These are phyloP conservation scores for Lichenostomus cassidix DNA, from an alignment of 2,113 vertebrate species.

Conservation along the genomic window DNA sequence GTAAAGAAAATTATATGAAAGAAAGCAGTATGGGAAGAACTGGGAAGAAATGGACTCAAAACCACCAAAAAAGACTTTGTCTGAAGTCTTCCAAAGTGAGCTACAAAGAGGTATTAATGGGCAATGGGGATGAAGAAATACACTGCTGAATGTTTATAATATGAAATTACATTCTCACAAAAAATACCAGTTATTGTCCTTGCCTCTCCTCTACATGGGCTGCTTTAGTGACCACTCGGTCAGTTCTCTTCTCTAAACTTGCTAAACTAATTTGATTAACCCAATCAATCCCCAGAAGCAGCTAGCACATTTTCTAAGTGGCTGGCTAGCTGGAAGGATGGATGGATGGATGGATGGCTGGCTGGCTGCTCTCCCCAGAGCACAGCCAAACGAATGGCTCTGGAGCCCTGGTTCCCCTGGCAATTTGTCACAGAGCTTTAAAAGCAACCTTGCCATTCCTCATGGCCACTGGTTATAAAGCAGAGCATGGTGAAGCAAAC, in stretches of 20 bases:
- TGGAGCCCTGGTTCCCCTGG: not conserved
- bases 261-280: not conserved
- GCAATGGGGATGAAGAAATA: not conserved
- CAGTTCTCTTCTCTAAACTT: not conserved
- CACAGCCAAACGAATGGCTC: not conserved
- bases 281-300: not conserved
- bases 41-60: not conserved
- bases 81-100: not conserved
- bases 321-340: not conserved
- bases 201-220: not conserved
- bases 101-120: not conserved
- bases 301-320: conserved; percentile 19
- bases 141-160: not conserved
- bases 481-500: not conserved
- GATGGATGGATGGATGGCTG: not conserved
- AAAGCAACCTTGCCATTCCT: not conserved
- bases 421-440: not conserved
- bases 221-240: not conserved
- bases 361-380: not conserved
- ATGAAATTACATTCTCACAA: not conserved
- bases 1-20: not conserved
- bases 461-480: not conserved
- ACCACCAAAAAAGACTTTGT: too few species aligned
- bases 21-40: not conserved
- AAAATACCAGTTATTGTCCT: not conserved